phyloP scores from a whole-genome alignment of 2,797 vertebrate genomes.

The Esox lucius region DNA sequence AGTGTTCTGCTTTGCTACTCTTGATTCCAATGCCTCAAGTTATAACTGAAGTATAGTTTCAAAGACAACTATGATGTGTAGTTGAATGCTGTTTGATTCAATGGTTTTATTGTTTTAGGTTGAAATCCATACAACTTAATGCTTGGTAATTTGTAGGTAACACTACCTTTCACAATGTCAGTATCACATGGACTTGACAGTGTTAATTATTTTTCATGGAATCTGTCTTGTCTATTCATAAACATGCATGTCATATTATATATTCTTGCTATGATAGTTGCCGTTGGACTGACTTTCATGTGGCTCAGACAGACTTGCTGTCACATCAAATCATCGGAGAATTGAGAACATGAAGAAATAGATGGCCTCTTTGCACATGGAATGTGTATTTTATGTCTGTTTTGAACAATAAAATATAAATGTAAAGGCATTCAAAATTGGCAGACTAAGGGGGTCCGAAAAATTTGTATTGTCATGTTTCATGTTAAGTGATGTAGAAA shows the following conservation, averaged over 20 bases:
- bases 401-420: not conserved
- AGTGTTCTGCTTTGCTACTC: constrained; percentile 3
- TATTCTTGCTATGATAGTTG: not conserved
- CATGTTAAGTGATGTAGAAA: not conserved
- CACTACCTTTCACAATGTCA: not conserved
- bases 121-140: not conserved
- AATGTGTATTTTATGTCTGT: not conserved
- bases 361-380: not conserved
- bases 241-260: not conserved
- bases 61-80: constrained; percentile 1
- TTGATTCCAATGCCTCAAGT: not conserved
- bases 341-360: not conserved
- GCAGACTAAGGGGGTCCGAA: not conserved
- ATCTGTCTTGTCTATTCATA: not conserved
- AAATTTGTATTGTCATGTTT: not conserved
- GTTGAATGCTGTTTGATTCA: not conserved
- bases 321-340: not conserved
- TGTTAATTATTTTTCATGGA: not conserved
- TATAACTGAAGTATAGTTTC: not conserved
- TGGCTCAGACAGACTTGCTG: not conserved
- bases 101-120: not conserved
- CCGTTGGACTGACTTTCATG: not conserved
- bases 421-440: not conserved
- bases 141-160: not conserved
- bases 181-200: not conserved